These are phyloP conservation scores for Callipepla californica DNA, from an alignment of 2,113 vertebrate species.

Conservation along the genomic window DNA sequence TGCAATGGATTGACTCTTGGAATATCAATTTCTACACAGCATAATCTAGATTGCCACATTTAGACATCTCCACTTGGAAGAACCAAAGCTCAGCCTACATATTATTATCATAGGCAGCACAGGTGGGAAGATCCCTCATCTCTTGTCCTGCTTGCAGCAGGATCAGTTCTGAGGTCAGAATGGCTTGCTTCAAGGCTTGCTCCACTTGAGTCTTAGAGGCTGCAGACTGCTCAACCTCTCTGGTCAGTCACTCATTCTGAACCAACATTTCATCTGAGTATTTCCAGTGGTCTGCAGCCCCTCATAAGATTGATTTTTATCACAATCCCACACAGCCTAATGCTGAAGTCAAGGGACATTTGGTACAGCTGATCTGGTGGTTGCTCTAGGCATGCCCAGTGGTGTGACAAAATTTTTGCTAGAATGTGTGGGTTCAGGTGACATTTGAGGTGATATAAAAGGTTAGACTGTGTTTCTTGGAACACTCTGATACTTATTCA, in stretches of 20 bases:
- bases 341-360: neutral
- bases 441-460: neutral
- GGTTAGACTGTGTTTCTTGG: neutral
- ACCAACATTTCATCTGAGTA: neutral
- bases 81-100: neutral
- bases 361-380: neutral
- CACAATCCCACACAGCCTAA: neutral
- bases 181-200: neutral
- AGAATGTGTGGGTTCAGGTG: neutral
- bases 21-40: neutral
- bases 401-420: neutral
- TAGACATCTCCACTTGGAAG: neutral
- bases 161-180: neutral
- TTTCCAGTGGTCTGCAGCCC: neutral
- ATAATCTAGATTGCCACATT: neutral
- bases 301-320: fast-evolving
- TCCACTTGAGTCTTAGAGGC: neutral
- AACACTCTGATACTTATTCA: neutral
- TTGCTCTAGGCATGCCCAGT: neutral
- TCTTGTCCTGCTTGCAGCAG: neutral
- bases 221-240: neutral
- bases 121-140: neutral
- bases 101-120: neutral
- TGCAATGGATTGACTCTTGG: neutral
- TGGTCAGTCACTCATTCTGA: neutral